A percentile compares a stretch with the other conserved stretches of the same genome.
These are phyloP conservation scores for Trimorus sp. DNA, from an alignment of 2,888 invertebrate species.

Conservation along the genomic window DNA sequence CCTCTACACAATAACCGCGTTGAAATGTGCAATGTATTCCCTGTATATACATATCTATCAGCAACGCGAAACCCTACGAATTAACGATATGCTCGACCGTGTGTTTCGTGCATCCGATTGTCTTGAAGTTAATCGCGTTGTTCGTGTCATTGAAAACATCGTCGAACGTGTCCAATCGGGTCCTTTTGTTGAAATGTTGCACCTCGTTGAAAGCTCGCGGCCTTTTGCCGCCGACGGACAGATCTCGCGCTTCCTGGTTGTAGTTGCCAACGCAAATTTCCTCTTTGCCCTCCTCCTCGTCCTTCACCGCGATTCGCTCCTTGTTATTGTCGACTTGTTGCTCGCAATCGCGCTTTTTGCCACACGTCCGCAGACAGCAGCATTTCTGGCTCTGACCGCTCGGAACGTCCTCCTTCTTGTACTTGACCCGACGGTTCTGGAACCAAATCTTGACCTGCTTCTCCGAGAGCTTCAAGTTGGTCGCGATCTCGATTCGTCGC, in stretches of 20 bases:
- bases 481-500: slow-evolving; percentile 96
- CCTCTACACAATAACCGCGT: no score
- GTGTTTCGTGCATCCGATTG: slow-evolving; percentile 77
- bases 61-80: slow-evolving; percentile 70
- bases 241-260: slow-evolving; percentile 63
- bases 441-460: slow-evolving; percentile 99
- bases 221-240: slow-evolving; percentile 73
- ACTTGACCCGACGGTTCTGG: slow-evolving; percentile 95
- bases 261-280: background rate
- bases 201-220: slow-evolving; percentile 57
- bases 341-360: slow-evolving; percentile 75
- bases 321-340: slow-evolving; percentile 61
- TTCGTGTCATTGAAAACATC: slow-evolving; percentile 69
- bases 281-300: slow-evolving; percentile 42
- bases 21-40: no score
- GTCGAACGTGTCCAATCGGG: slow-evolving; percentile 67
- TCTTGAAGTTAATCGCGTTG: slow-evolving; percentile 66
- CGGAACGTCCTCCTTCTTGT: slow-evolving; percentile 93
- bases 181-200: slow-evolving; percentile 67
- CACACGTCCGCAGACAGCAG: slow-evolving; percentile 83
- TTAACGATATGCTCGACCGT: slow-evolving; percentile 80
- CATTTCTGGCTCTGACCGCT: slow-evolving; percentile 80
- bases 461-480: slow-evolving; percentile 92
- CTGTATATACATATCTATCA: no score
- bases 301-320: slow-evolving; percentile 70